Base-by-base conservation (phyloP, 2,888 invertebrate species). In the Bugulina stolonifera region DNA sequence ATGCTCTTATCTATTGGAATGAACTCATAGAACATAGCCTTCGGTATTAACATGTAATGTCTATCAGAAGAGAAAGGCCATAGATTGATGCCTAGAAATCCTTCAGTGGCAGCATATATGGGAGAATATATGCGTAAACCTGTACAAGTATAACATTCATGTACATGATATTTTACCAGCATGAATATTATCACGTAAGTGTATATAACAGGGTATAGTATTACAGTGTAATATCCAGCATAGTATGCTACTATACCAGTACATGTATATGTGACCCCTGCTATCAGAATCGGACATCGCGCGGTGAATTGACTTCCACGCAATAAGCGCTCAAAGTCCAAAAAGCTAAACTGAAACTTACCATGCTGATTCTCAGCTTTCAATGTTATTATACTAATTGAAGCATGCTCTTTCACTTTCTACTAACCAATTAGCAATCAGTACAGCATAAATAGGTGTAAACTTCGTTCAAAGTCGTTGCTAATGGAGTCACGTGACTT, bases 101-200 rank as follows among this genome's bases (percentile, higher is more conserved):
- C 82, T 73, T 84, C 84, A 22, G 83, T 82, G 5, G 83, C 83
- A 23, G 80, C 82, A 77, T 82, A 82, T 23, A 82, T 73, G 0
- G 82, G 81, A 0, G 82, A 81, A 73, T 81, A 83, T 5, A 80
- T 71, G 1, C 79, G 79, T 64, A 64, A 32, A 34, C 64, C 64
- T 64, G 34, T 3, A 57, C 5, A 14, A n/a, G n/a, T n/a, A n/a
- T n/a, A n/a, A n/a, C n/a, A n/a, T n/a, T 18, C 18, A 43, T 43
- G 43, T 43, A 43, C 18, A 43, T 10, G 5, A 43, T 43, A 18
- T 18, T 18, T 10, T 18, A 43, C 10, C 43, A 43, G 10, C 43
- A 43, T 43, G 43, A 10, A 43, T 43, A 43, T 10, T 43, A 43
- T 43, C 18, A 43, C 43, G 18, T 5, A 10, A 43, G 10, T 43